Conservation (phyloP, 1,140 invertebrate genomes). For the Conus ventricosus region DNA sequence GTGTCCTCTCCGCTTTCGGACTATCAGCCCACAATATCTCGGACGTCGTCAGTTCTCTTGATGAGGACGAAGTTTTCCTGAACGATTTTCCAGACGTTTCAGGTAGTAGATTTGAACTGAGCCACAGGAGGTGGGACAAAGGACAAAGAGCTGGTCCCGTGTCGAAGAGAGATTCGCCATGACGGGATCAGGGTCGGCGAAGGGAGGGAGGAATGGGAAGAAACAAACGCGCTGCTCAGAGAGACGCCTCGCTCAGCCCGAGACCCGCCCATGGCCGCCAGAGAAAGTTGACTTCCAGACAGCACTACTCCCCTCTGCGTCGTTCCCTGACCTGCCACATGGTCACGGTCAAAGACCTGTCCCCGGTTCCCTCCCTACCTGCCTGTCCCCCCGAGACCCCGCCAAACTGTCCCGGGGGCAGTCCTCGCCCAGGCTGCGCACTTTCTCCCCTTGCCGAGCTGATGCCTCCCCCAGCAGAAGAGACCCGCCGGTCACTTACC, state of each 20-base stretch:
- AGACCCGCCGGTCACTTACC: background rate
- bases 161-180: background rate
- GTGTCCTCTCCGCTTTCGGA: background rate
- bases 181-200: too few relatives aligned
- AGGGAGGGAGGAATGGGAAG: background rate
- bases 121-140: background rate
- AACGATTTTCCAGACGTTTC: background rate
- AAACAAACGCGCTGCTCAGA: background rate
- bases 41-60: background rate
- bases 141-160: background rate
- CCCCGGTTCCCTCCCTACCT: background rate
- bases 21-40: background rate
- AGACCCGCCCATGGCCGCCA: background rate
- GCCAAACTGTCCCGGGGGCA: background rate
- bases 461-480: background rate
- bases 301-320: background rate
- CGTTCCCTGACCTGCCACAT: conserved; percentile 14
- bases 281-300: background rate
- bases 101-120: background rate
- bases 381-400: background rate
- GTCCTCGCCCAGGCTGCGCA: background rate
- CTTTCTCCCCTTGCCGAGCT: background rate
- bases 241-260: background rate
- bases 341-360: conserved; percentile 24
- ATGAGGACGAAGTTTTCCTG: background rate